A percentile compares a stretch with the other conserved stretches of the same genome.
Conservation (phyloP, 2,113 vertebrate species). For the Genyomyrus donnyi region DNA sequence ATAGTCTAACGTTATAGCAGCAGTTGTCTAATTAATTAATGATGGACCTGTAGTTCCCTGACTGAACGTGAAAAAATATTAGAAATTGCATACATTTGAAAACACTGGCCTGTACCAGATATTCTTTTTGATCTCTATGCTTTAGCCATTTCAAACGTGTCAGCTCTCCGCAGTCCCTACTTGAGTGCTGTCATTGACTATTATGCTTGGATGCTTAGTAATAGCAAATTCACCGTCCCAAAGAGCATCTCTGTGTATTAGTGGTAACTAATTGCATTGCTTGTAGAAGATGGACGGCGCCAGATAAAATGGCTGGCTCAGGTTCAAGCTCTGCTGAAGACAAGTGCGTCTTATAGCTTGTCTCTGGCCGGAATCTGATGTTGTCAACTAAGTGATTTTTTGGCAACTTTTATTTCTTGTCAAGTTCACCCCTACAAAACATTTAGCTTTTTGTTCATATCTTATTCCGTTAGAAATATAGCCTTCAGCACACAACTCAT, state of each 20-base stretch:
- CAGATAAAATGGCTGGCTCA: slow-evolving; percentile 63
- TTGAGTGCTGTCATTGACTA: slow-evolving; percentile 65
- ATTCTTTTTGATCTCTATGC: slow-evolving; percentile 31
- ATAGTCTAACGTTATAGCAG: background rate
- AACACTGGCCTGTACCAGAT: background rate
- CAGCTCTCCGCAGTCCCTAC: slow-evolving; percentile 45
- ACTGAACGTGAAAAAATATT: background rate
- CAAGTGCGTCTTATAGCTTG: slow-evolving; percentile 66
- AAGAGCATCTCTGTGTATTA: slow-evolving; percentile 72
- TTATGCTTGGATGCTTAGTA: slow-evolving; percentile 66
- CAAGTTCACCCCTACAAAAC: slow-evolving; percentile 38
- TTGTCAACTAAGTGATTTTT: slow-evolving; percentile 67
- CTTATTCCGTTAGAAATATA: background rate
- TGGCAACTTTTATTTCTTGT: slow-evolving; percentile 53
- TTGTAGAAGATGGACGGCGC: slow-evolving; percentile 71
- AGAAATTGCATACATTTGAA: background rate
- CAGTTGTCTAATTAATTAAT: background rate
- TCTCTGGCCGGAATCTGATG: slow-evolving; percentile 63
- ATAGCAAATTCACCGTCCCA: slow-evolving; percentile 67
- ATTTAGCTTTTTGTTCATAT: slow-evolving; percentile 31
- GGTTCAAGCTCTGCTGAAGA: slow-evolving; percentile 61
- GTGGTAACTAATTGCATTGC: slow-evolving; percentile 75
- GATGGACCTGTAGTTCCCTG: background rate
- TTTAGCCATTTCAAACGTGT: slow-evolving; percentile 45
- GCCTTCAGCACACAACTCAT: background rate